A percentile compares a stretch with the other conserved stretches of the same genome.
Conservation (phyloP, 1,140 invertebrate species). For the Onthophagus taurus region DNA sequence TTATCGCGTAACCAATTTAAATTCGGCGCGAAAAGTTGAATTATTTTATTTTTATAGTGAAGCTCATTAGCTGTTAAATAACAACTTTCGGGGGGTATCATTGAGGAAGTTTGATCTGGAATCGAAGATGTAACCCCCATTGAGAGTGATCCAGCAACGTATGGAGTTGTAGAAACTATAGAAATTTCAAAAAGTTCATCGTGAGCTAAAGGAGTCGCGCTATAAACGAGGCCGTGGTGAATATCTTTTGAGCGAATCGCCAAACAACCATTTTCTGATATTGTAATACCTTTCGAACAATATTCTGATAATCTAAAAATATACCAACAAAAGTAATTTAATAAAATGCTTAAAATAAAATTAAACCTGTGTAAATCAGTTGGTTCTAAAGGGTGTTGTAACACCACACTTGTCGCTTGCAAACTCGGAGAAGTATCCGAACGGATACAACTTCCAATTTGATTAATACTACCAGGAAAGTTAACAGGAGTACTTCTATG, state of each 20-base stretch:
- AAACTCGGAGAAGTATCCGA: slow-evolving; percentile 34
- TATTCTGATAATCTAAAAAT: slow-evolving; percentile 51
- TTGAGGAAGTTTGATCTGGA: slow-evolving; percentile 47
- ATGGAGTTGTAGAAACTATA: slow-evolving; percentile 48
- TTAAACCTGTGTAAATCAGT: slow-evolving; percentile 27
- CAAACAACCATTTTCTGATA: slow-evolving; percentile 56
- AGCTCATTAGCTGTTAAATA: slow-evolving; percentile 63
- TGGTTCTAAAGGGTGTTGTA: slow-evolving; percentile 27
- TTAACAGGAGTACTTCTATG: slow-evolving; percentile 36
- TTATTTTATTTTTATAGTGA: slow-evolving; percentile 46
- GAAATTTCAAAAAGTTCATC: slow-evolving; percentile 68
- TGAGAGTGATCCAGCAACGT: slow-evolving; percentile 65
- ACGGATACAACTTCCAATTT: slow-evolving; percentile 23
- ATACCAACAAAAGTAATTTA: slow-evolving; percentile 3
- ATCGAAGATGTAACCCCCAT: slow-evolving; percentile 63
- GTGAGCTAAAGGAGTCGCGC: slow-evolving; percentile 57
- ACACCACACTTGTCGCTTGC: slow-evolving; percentile 29
- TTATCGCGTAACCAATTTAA: slow-evolving; percentile 70
- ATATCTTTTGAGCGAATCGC: slow-evolving; percentile 56
- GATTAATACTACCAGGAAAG: slow-evolving; percentile 8
- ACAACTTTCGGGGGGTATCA: slow-evolving; percentile 50
- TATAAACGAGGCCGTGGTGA: slow-evolving; percentile 62
- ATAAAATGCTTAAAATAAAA: slow-evolving; percentile 19
- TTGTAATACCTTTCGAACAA: slow-evolving; percentile 61
- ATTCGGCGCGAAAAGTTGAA: slow-evolving; percentile 58